Conservation (phyloP, 2,888 invertebrate species). For the Drosophila nr. medialis region DNA sequence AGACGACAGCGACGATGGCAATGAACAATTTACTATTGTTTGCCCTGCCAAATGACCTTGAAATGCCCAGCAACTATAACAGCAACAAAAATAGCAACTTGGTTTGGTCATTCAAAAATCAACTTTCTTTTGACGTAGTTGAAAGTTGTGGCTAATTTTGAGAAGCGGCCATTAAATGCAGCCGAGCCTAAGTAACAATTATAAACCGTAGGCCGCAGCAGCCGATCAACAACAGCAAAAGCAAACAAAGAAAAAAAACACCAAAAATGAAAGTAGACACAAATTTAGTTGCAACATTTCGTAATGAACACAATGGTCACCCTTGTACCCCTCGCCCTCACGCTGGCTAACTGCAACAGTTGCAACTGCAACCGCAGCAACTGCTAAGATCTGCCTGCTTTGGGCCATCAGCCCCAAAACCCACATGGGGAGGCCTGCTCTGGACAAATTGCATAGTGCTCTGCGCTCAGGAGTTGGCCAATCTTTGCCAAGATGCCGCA, state of each 20-base stretch:
- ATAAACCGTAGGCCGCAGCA: conserved; percentile 45
- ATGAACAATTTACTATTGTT: conserved; percentile 57
- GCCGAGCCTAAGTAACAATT: conserved; percentile 57
- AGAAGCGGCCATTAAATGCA: conserved; percentile 62
- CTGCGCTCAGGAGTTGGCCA: conserved; percentile 68
- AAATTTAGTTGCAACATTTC: conserved; percentile 71
- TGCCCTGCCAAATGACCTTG: conserved; percentile 51
- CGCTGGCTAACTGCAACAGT: conserved; percentile 10
- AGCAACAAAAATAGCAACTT: neutral
- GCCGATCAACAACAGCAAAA: conserved; percentile 15
- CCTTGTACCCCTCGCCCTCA: conserved; percentile 30
- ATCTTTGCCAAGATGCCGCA: conserved; percentile 74
- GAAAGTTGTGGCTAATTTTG: conserved; percentile 61
- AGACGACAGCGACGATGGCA: conserved; percentile 19
- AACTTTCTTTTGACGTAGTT: conserved; percentile 55
- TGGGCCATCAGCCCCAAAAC: conserved; percentile 40
- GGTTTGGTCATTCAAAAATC: conserved; percentile 41
- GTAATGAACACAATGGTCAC: conserved; percentile 62
- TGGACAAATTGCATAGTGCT: conserved; percentile 71
- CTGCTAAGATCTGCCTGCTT: conserved; percentile 34
- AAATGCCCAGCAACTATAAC: conserved; percentile 18
- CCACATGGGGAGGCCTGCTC: conserved; percentile 45
- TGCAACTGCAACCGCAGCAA: conserved; percentile 9
- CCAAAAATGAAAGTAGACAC: conserved; percentile 71
- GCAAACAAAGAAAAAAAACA: conserved; percentile 4